Conservation (phyloP, 2,888 invertebrate genomes). For the Amblyjoppa proteus region DNA sequence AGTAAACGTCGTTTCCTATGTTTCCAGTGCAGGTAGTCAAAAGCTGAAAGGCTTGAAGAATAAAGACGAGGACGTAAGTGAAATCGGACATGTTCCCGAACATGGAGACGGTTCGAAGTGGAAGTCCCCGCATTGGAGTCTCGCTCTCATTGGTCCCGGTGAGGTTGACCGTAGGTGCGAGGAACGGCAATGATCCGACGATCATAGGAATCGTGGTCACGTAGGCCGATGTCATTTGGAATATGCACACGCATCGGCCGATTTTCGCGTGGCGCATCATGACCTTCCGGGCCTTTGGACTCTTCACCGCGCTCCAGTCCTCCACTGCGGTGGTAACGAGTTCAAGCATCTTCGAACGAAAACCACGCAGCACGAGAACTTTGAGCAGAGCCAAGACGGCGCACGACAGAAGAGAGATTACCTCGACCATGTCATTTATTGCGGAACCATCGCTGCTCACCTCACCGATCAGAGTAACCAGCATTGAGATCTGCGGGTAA, state of each 20-base stretch:
- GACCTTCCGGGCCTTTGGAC: slow-evolving; percentile 43
- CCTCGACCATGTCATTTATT: slow-evolving; percentile 57
- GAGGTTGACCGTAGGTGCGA: slow-evolving; percentile 34
- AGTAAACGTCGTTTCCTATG: slow-evolving; percentile 62
- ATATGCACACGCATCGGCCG: slow-evolving; percentile 54
- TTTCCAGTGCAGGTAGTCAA: slow-evolving; percentile 65
- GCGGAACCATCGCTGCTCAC: slow-evolving; percentile 60
- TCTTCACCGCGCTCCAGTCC: slow-evolving; percentile 61
- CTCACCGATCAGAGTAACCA: slow-evolving; percentile 57
- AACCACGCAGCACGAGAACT: slow-evolving; percentile 48
- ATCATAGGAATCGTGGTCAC: slow-evolving; percentile 52
- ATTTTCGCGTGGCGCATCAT: slow-evolving; percentile 63
- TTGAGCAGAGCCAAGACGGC: slow-evolving; percentile 63
- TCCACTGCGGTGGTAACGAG: slow-evolving; percentile 58
- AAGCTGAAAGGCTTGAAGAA: slow-evolving; percentile 61
- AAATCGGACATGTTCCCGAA: slow-evolving; percentile 46
- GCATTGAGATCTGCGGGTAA: slow-evolving; percentile 63
- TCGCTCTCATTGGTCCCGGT: slow-evolving; percentile 6
- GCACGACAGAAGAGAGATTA: slow-evolving; percentile 57
- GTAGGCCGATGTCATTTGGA: slow-evolving; percentile 62
- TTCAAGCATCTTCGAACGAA: slow-evolving; percentile 55
- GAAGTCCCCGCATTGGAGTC: slow-evolving; percentile 44
- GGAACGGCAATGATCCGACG: slow-evolving; percentile 46
- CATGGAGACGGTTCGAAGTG: slow-evolving; percentile 58
- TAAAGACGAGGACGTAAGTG: slow-evolving; percentile 52